These are phyloP conservation scores for Calidris pygmaea DNA, from an alignment of 2,113 vertebrate species.

Conservation along the genomic window DNA sequence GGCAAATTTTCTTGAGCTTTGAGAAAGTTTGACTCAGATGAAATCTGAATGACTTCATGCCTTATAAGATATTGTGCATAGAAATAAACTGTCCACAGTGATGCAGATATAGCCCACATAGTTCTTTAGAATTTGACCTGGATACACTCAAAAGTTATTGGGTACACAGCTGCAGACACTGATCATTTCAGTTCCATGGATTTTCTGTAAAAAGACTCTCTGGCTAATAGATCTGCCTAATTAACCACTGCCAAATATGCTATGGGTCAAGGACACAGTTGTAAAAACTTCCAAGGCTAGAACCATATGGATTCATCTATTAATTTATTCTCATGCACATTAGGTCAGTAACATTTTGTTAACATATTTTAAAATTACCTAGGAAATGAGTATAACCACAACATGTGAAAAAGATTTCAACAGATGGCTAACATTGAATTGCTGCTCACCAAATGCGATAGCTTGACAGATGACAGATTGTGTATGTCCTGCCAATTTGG, in stretches of 20 bases:
- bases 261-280: neutral
- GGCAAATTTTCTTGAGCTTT: neutral
- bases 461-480: constrained; percentile 18
- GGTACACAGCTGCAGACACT: neutral
- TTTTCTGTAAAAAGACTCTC: neutral
- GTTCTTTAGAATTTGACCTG: neutral
- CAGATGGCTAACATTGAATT: constrained; percentile 24
- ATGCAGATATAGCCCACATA: neutral
- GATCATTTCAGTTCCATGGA: neutral
- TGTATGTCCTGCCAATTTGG: constrained; percentile 10
- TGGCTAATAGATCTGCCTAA: neutral
- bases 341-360: neutral
- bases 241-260: neutral
- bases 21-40: neutral
- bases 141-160: neutral
- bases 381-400: neutral
- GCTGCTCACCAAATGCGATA: neutral
- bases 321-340: neutral
- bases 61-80: neutral
- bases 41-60: neutral
- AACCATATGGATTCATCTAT: neutral
- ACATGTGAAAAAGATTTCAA: neutral
- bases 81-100: neutral
- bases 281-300: neutral
- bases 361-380: neutral